Base-by-base conservation (phyloP, 2,113 vertebrate species). In the Acrocephalus kingi region DNA sequence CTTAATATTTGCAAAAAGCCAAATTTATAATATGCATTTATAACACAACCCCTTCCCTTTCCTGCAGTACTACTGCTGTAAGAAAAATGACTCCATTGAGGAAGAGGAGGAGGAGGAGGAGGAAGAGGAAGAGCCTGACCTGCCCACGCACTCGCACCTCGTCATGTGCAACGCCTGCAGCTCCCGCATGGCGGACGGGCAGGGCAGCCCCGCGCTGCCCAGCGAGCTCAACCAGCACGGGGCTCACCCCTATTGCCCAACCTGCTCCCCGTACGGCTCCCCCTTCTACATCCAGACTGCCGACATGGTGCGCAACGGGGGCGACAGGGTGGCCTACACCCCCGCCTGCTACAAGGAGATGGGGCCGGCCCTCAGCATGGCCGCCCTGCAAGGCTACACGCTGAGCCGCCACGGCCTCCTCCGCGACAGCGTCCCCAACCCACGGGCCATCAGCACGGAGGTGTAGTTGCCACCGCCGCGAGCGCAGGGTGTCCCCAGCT, bases 61-160 rank as follows among this genome's bases (percentile, higher is more conserved):
- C 33, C 7, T 2, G 3, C 92, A 99, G 99, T 99, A 99, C 98
- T 99, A 99, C 95, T 99, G 99, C 98, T 99, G 99, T 97, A 99
- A 99, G 98, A 99, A 98, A 97, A 98, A 99, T 98, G 99, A 98
- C 64, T 98, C 98, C 0, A 56, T 97, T 43, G 97, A 97, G 90
- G 98, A 98, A 43, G 98, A 98, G 59, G 98, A 97, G 76, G 98
- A 98, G 56, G 97, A 98, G 97, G 97, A 97, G 86, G 95, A 97
- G 56, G 96, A 96, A 43, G 97, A 97, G 89, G 98, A 98, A 78
- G 98, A 98, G 89, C 98, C 98, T 1, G 94, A 98, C 87, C 84
- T 97, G 28, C 92, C 97, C 10, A 27, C 95, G 1, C 98, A 98
- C 92, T 98, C 98, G 5, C 98, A 98, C 94, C 98, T 98, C 11